Conservation (phyloP, 2,888 invertebrate species). For the Schrankia costaestrigalis region DNA sequence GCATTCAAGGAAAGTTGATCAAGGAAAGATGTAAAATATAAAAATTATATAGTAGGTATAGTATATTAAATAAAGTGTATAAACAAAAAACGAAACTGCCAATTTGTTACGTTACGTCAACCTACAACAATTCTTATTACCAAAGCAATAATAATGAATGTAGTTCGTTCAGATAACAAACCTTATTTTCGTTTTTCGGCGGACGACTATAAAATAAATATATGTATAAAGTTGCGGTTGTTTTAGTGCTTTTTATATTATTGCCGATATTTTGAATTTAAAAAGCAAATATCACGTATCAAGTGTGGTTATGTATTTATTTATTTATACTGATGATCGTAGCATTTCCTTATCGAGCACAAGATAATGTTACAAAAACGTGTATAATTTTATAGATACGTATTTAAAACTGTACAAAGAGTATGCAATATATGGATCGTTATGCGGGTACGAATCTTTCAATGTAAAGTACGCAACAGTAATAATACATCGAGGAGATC, state of each 20-base stretch:
- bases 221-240: conserved; percentile 41
- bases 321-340: conserved; percentile 27
- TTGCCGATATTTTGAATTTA: conserved; percentile 46
- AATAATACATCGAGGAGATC: conserved; percentile 54
- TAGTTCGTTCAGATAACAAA: conserved; percentile 35
- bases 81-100: conserved; percentile 13
- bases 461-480: conserved; percentile 36
- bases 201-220: conserved; percentile 40
- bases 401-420: conserved; percentile 6
- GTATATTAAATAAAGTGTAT: no score
- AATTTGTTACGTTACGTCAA: conserved; percentile 18
- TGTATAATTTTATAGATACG: conserved; percentile 7
- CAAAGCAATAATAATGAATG: conserved; percentile 34
- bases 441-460: conserved; percentile 16
- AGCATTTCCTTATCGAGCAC: conserved; percentile 50
- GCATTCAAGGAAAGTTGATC: no score
- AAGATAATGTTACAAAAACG: conserved; percentile 25
- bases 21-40: no score
- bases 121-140: conserved; percentile 31
- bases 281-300: conserved; percentile 46
- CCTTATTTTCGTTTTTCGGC: conserved; percentile 34
- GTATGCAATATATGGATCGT: conserved; percentile 17
- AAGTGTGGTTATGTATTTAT: conserved; percentile 30
- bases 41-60: no score
- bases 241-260: conserved; percentile 39